Evolutionary conservation across 1,140 invertebrate species (phyloP), one percentile per base, ranked within the genome.

Genomic region (Calephelis virginiensis): DNA sequence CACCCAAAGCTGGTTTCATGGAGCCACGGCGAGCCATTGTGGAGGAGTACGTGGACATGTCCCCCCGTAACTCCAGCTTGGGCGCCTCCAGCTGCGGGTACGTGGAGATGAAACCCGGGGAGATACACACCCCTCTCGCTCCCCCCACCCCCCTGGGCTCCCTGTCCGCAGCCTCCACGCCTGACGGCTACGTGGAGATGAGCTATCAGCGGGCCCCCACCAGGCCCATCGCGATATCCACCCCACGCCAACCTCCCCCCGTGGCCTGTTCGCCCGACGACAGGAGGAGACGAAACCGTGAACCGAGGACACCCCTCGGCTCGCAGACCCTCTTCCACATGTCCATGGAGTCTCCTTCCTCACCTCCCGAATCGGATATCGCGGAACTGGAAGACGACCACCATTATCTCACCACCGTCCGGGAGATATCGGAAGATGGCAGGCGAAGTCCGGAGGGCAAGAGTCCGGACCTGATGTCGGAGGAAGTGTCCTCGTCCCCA

Each of bases 41-140:
- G 37, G 83, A 84, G 72, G 84, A 89, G 66, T 88, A 87, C 73
- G 85, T 87, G 11, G 83, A 87, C 75, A 85, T 83, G 82, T 81
- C 82, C 8, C 78, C 80, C 48, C 73, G 74, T 14, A 76, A 73
- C 75, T 72, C 17, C 14, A 11, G 17, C 49, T 8, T 9, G 11
- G 11, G 6, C 48, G 5, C n/a, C 12, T 5, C n/a, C 48, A 14
- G 5, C 48, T 12, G 76, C 13, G 82, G 79, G 56, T 85, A 85
- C 72, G 76, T 85, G 65, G 80, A 85, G 73, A 85, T 85, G 83
- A 60, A 62, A 56, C 81, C 80, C 50, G 76, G 81, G 14, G 74
- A 81, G 61, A 71, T 66, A 43, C 64, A 47, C 11, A 43, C 68
- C 14, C 17, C 61, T 8, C 1, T 56, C 61, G 38, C 61, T 13